Evolutionary conservation across 2,888 invertebrate genomes (phyloP).

Genomic region (Meteorus cinctellus): DNA sequence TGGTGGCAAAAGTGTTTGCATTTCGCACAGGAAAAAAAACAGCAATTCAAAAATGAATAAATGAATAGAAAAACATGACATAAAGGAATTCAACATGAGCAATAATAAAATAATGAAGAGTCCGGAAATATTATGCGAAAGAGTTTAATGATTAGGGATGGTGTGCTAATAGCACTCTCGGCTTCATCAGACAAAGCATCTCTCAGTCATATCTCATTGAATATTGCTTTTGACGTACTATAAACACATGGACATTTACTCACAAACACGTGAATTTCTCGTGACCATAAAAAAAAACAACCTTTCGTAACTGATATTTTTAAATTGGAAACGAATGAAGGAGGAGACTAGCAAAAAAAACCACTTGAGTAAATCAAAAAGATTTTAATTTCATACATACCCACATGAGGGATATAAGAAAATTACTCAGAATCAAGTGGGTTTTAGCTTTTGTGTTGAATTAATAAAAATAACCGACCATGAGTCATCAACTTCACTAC

Average conservation of each 20-base stretch:
- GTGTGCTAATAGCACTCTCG: conserved; percentile 29
- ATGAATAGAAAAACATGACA: conserved; percentile 1
- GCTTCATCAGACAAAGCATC: conserved; percentile 6
- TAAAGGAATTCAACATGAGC: background rate
- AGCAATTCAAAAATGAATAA: background rate
- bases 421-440: background rate
- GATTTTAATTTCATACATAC: background rate
- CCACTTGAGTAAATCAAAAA: background rate
- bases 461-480: background rate
- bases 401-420: background rate
- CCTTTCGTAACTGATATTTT: conserved; percentile 9
- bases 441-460: background rate
- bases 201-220: conserved; percentile 4
- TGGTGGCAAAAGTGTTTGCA: background rate
- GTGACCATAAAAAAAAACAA: conserved; percentile 12
- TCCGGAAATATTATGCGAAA: background rate
- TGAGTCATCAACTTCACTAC: background rate
- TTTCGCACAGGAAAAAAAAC: background rate
- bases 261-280: conserved; percentile 11
- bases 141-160: conserved; percentile 27
- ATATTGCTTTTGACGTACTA: conserved; percentile 11
- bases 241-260: background rate
- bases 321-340: conserved; percentile 4
- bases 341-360: background rate
- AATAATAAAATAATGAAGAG: background rate